Evolutionary conservation across 2,888 invertebrate genomes (phyloP).

Genomic region (Caenorhabditis zanzibari): DNA sequence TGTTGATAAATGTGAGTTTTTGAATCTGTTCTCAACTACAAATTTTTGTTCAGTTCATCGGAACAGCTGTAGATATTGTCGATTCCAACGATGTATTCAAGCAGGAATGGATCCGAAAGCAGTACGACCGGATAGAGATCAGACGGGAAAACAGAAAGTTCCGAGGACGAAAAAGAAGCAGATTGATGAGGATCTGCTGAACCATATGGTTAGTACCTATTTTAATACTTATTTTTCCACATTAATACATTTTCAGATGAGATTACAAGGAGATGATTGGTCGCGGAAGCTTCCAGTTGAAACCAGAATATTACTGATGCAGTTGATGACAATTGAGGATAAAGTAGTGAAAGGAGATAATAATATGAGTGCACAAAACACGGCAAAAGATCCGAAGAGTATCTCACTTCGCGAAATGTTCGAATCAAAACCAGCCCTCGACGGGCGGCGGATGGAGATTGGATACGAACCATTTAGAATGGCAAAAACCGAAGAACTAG

Average conservation of each 20-base stretch:
- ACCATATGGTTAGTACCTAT: conserved; percentile 80
- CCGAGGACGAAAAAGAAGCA: conserved; percentile 81
- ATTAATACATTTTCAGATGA: conserved; percentile 74
- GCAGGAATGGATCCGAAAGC: conserved; percentile 84
- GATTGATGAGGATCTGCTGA: conserved; percentile 81
- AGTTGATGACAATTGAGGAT: conserved; percentile 82
- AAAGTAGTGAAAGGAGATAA: conserved; percentile 79
- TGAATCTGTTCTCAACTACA: neutral
- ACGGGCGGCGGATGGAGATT: conserved; percentile 80
- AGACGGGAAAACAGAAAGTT: conserved; percentile 82
- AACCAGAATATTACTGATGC: conserved; percentile 81
- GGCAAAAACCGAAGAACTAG: conserved; percentile 80
- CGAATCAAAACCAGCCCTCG: conserved; percentile 79
- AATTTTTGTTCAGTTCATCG: conserved; percentile 76
- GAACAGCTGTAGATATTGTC: conserved; percentile 82
- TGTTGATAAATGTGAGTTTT: conserved; percentile 81
- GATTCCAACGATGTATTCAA: conserved; percentile 82
- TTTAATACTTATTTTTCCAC: neutral
- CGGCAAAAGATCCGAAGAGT: conserved; percentile 71
- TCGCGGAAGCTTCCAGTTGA: conserved; percentile 82
- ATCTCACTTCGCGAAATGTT: conserved; percentile 82
- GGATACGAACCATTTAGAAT: conserved; percentile 81
- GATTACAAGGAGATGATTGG: conserved; percentile 83
- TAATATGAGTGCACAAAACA: conserved; percentile 64
- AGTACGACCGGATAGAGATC: conserved; percentile 82